Base-by-base conservation (phyloP, 2,888 invertebrate species). In the Rhagonycha fulva region DNA sequence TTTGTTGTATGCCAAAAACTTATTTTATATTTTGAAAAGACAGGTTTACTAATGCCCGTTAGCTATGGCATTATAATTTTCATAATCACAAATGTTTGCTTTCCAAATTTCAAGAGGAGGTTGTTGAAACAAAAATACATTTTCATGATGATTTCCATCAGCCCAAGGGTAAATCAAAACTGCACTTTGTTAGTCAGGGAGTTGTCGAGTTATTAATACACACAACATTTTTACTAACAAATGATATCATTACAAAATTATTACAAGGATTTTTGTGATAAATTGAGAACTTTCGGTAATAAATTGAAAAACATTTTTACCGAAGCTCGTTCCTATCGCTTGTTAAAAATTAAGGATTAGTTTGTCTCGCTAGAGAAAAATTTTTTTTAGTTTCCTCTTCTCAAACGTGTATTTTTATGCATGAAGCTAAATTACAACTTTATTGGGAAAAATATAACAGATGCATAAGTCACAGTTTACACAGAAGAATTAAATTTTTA, bases 11-110 rank as follows among this genome's bases (percentile, higher is more conserved):
- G 23, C 66, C 66, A 66, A 47, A 71, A 71, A 71, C 71, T 71
- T 71, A 71, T 71, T 71, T 66, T 66, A 71, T 66, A 66, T 71
- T 71, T 71, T 47, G 71, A 47, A 32, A 26, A 70, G 70, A 71
- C 71, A 66, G 32, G 62, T 66, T 71, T 47, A 47, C n/a, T 47
- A n/a, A 47, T 47, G 47, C 47, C 47, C 47, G 1, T 47, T n/a
- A 47, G 47, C 47, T 47, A 47, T n/a, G 7, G 2, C n/a, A 47
- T 47, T 47, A 47, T 47, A 47, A 47, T 47, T 47, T 47, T n/a
- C n/a, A 47, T 47, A n/a, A n/a, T 47, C n/a, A n/a, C 9, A 47
- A 47, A 11, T 47, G 12, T 47, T 47, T 9, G 12, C 47, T 47
- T 47, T 47, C 9, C 47, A n/a, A 47, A 47, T 47, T n/a, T 47